Percentiles rank a stretch among this genome's conserved stretches.
Conservation (phyloP, 2,797 vertebrate genomes). For the Karalla daura region DNA sequence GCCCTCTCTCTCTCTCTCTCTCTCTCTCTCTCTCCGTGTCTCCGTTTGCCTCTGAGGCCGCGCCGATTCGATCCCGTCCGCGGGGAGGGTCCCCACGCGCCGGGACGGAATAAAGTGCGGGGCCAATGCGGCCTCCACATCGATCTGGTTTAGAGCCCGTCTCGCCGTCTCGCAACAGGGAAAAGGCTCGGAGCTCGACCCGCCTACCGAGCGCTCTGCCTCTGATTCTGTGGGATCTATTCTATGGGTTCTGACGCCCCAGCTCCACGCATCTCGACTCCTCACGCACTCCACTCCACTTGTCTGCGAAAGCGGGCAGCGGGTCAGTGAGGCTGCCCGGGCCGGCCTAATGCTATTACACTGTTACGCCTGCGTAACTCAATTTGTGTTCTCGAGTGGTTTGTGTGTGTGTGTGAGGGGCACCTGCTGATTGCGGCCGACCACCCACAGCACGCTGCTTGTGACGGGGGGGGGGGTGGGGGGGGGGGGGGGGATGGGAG, state of each 20-base stretch:
- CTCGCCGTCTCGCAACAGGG: too few relatives aligned
- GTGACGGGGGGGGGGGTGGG: slow-evolving; percentile 9
- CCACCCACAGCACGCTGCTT: slow-evolving; percentile 13
- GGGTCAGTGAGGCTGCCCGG: background rate
- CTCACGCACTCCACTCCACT: background rate
- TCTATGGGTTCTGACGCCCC: too few relatives aligned
- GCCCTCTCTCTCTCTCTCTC: slow-evolving; percentile 40
- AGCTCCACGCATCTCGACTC: too few relatives aligned
- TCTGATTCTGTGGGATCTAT: too few relatives aligned
- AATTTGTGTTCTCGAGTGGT: background rate
- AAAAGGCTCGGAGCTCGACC: too few relatives aligned
- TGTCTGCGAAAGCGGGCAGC: background rate
- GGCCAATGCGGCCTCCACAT: slow-evolving; percentile 41
- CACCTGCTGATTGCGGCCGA: slow-evolving; percentile 35
- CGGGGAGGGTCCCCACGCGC: slow-evolving; percentile 42
- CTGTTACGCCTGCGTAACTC: background rate
- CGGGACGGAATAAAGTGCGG: slow-evolving; percentile 36
- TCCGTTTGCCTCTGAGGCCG: slow-evolving; percentile 38
- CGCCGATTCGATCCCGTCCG: slow-evolving; percentile 56
- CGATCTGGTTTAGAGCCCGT: slow-evolving; percentile 50
- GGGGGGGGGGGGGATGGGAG: slow-evolving; percentile 24
- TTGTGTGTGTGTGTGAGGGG: background rate
- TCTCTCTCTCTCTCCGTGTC: slow-evolving; percentile 32
- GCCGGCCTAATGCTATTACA: background rate
- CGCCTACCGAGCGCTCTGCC: too few relatives aligned